A percentile compares a stretch with the other conserved stretches of the same genome.
phyloP scores from a whole-genome alignment of 2,113 vertebrate genomes.

The Sinosuthora webbiana region DNA sequence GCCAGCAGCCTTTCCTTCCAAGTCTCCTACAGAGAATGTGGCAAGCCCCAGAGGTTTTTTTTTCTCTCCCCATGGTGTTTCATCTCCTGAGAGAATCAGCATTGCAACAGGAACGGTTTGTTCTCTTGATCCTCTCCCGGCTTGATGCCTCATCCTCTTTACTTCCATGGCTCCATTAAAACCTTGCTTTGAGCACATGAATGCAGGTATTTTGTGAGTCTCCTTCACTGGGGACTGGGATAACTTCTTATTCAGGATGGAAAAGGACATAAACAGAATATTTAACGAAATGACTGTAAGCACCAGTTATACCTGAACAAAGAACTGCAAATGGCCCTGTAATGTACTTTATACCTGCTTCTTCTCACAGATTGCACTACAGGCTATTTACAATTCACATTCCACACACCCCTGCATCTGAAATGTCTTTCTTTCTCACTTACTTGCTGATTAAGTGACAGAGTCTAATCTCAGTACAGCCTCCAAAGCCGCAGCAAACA shows the following conservation, averaged over 20 bases:
- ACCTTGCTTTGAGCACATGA: not conserved
- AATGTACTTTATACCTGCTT: conserved; percentile 30
- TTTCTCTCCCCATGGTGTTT: not conserved
- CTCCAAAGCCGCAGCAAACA: not conserved
- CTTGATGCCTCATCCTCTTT: not conserved
- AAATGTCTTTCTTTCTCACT: conserved; percentile 38
- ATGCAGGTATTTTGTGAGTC: conserved; percentile 13
- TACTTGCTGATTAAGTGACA: conserved; percentile 45
- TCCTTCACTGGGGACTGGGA: conserved; percentile 10
- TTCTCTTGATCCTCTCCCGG: not conserved
- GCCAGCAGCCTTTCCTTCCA: not conserved
- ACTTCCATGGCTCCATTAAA: not conserved
- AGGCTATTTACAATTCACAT: conserved; percentile 55
- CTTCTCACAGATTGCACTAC: conserved; percentile 13
- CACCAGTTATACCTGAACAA: conserved; percentile 22
- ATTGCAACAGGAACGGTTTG: not conserved
- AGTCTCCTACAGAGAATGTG: not conserved
- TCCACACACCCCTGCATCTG: not conserved
- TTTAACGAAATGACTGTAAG: conserved; percentile 45
- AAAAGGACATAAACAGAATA: conserved; percentile 51
- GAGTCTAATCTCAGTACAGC: conserved; percentile 3
- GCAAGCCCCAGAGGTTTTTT: not conserved
- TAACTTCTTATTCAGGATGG: not conserved
- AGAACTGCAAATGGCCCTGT: conserved; percentile 36
- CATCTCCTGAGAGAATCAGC: not conserved